phyloP scores from a whole-genome alignment of 53 echinoderm and acorn worm species.

The Pentamera pediparva region DNA sequence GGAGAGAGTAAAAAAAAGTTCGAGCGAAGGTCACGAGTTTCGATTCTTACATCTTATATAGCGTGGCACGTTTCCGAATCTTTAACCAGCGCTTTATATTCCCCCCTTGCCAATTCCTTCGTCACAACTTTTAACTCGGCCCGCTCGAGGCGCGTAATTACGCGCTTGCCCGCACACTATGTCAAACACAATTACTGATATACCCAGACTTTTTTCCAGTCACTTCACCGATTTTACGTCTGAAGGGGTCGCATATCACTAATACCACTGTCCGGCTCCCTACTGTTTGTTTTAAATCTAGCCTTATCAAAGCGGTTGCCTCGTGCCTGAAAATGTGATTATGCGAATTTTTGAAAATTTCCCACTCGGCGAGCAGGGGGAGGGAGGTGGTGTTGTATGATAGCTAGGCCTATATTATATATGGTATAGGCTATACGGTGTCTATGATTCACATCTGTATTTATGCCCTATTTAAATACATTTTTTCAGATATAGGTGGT shows the following conservation, averaged over 20 bases:
- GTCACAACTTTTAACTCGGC: slow-evolving; percentile 27
- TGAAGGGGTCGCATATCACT: slow-evolving; percentile 31
- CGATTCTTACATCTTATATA: slow-evolving; percentile 7
- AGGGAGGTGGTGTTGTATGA: too few species aligned
- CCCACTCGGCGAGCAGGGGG: too few species aligned
- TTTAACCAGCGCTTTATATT: neutral
- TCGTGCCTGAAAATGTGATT: too few species aligned
- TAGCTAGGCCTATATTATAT: too few species aligned
- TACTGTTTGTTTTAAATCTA: slow-evolving; percentile 35
- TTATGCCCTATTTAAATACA: too few species aligned
- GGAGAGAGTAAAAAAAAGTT: slow-evolving; percentile 25
- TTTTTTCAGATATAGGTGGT: too few species aligned
- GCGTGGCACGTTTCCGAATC: neutral
- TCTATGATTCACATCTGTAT: too few species aligned
- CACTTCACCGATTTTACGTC: slow-evolving; percentile 34
- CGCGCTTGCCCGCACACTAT: slow-evolving; percentile 27
- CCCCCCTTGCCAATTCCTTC: neutral
- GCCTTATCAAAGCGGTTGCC: slow-evolving; percentile 5
- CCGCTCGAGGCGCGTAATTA: slow-evolving; percentile 35
- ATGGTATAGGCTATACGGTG: too few species aligned
- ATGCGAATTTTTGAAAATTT: too few species aligned
- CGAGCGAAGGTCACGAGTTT: slow-evolving; percentile 23
- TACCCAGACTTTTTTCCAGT: slow-evolving; percentile 29
- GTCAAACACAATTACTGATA: slow-evolving; percentile 25
- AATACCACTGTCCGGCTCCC: slow-evolving; percentile 31